These are phyloP conservation scores for Nibea coibor DNA, from an alignment of 2,113 vertebrate species.

Conservation along the genomic window DNA sequence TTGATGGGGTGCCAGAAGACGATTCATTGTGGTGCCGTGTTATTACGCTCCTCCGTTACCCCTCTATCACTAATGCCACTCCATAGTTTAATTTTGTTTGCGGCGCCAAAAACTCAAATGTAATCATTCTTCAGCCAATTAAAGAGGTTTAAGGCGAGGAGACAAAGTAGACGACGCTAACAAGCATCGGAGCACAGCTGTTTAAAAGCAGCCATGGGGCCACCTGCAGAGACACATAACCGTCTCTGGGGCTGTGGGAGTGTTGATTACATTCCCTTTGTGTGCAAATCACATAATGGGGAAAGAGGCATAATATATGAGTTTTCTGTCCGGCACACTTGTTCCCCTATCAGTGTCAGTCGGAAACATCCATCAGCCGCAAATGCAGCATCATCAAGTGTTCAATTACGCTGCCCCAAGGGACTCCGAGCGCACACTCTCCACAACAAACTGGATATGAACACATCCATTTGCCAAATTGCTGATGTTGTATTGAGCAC, in stretches of 20 bases:
- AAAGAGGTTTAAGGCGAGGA: conserved; percentile 47
- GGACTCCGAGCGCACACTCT: conserved; percentile 54
- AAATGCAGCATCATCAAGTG: conserved; percentile 76
- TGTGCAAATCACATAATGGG: conserved; percentile 64
- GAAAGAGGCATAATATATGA: conserved; percentile 56
- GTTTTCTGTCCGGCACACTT: conserved; percentile 50
- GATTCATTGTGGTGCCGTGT: conserved; percentile 37
- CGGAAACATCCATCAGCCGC: conserved; percentile 70
- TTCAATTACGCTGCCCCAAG: conserved; percentile 72
- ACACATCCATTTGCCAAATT: conserved; percentile 72
- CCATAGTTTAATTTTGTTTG: conserved; percentile 52
- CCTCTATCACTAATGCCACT: conserved; percentile 65
- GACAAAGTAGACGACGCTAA: conserved; percentile 53
- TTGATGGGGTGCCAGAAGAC: conserved; percentile 33
- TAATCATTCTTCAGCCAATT: conserved; percentile 67
- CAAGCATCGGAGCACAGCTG: conserved; percentile 60
- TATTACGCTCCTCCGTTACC: conserved; percentile 58
- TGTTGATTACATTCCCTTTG: conserved; percentile 65
- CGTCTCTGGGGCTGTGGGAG: conserved; percentile 37
- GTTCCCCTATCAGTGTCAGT: conserved; percentile 59
- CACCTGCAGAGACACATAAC: conserved; percentile 66
- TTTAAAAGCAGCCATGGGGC: conserved; percentile 68
- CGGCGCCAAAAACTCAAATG: conserved; percentile 23
- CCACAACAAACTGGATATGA: conserved; percentile 58
- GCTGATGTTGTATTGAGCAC: conserved; percentile 73